These are phyloP conservation scores for Hydrolagus affinis DNA, from an alignment of 2,113 vertebrate genomes.

Conservation along the genomic window DNA sequence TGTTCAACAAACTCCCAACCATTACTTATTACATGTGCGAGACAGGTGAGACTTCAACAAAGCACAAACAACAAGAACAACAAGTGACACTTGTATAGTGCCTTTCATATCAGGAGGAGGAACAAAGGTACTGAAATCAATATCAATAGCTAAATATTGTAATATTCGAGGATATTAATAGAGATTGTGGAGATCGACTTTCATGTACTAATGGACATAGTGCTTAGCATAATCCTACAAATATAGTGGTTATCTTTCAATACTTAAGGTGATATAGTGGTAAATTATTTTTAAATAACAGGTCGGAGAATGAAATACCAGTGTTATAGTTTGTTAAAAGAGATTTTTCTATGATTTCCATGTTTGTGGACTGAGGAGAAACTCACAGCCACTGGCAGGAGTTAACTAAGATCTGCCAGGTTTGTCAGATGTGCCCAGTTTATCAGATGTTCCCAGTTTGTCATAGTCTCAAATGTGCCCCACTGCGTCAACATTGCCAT, in stretches of 20 bases:
- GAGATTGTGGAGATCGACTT: no score
- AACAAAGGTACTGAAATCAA: no score
- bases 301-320: no score
- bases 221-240: no score
- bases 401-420: constrained; percentile 18
- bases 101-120: no score
- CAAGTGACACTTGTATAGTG: no score
- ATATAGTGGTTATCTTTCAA: no score
- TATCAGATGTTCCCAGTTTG: constrained; percentile 24
- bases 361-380: neutral
- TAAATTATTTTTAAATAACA: no score
- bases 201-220: no score
- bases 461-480: neutral
- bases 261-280: no score
- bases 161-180: no score
- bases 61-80: neutral
- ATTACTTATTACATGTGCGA: neutral
- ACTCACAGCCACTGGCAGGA: neutral
- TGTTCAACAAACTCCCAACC: neutral
- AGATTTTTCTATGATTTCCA: neutral
- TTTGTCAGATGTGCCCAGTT: constrained; percentile 21
- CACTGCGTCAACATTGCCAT: neutral
- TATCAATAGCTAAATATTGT: no score
- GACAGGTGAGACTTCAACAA: neutral
- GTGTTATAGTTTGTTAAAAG: neutral